These are phyloP conservation scores for Oryzias curvinotus DNA, from an alignment of 2,113 vertebrate species.

Conservation along the genomic window DNA sequence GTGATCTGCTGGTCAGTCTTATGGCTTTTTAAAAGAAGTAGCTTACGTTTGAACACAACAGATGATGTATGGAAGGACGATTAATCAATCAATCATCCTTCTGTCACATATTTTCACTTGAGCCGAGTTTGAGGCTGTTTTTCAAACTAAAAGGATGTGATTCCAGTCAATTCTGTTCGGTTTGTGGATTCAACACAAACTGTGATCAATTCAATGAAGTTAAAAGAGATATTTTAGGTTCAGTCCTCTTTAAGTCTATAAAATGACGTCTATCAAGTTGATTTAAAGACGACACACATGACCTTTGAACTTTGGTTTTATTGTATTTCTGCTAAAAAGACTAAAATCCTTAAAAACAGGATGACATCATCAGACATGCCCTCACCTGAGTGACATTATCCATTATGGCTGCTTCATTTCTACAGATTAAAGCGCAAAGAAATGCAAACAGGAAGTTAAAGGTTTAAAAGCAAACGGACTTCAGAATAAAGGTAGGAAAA, in stretches of 20 bases:
- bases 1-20: no score
- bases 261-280: background rate
- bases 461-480: background rate
- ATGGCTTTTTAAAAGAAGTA: no score
- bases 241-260: background rate
- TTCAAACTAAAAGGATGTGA: no score
- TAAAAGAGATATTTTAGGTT: no score
- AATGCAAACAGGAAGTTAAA: background rate
- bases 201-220: no score
- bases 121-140: no score
- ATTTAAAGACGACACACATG: constrained; percentile 2
- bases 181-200: no score
- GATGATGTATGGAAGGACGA: no score
- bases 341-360: constrained; percentile 14
- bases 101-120: no score
- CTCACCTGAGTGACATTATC: constrained; percentile 34
- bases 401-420: constrained; percentile 24
- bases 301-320: constrained; percentile 49
- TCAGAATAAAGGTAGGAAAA: background rate
- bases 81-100: no score
- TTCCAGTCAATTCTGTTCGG: no score
- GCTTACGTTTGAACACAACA: no score
- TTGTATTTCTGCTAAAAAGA: constrained; percentile 29
- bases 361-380: constrained; percentile 16
- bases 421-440: background rate